Conservation (phyloP, 2,888 invertebrate species). For the Ochropacha duplaris region DNA sequence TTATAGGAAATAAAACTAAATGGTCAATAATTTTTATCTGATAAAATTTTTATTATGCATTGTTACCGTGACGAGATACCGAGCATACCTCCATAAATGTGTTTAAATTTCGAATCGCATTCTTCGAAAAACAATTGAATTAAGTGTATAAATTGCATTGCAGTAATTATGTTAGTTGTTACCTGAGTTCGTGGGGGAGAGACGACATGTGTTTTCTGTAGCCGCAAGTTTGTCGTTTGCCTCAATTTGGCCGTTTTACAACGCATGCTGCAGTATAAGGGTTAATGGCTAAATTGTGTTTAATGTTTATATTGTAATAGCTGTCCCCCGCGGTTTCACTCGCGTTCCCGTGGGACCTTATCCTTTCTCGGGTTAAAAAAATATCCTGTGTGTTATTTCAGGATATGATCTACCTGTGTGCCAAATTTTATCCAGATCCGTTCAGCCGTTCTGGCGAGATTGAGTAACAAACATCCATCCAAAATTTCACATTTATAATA, state of each 20-base stretch:
- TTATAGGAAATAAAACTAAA: background rate
- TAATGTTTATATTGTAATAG: slow-evolving; percentile 13
- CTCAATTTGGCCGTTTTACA: slow-evolving; percentile 13
- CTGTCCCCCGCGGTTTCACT: too few species aligned
- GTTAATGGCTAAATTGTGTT: slow-evolving; percentile 49
- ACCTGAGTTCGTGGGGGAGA: slow-evolving; percentile 13
- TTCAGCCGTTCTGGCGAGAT: too few species aligned
- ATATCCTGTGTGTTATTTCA: too few species aligned
- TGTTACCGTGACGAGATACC: background rate
- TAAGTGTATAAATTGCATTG: slow-evolving; percentile 11
- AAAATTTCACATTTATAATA: too few species aligned
- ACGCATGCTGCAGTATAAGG: slow-evolving; percentile 31
- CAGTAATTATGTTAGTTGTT: slow-evolving; percentile 1
- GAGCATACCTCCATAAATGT: background rate
- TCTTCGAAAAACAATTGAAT: slow-evolving; percentile 7
- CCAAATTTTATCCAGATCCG: too few species aligned
- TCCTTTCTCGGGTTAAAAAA: too few species aligned
- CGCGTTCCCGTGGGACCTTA: too few species aligned
- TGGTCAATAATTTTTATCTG: background rate
- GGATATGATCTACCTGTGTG: too few species aligned
- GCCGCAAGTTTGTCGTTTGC: slow-evolving; percentile 41
- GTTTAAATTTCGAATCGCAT: slow-evolving; percentile 5
- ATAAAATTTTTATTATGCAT: background rate
- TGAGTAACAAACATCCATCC: too few species aligned
- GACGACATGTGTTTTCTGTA: slow-evolving; percentile 50